Conservation (phyloP, 2,113 vertebrate genomes). For the Microcebus murinus region DNA sequence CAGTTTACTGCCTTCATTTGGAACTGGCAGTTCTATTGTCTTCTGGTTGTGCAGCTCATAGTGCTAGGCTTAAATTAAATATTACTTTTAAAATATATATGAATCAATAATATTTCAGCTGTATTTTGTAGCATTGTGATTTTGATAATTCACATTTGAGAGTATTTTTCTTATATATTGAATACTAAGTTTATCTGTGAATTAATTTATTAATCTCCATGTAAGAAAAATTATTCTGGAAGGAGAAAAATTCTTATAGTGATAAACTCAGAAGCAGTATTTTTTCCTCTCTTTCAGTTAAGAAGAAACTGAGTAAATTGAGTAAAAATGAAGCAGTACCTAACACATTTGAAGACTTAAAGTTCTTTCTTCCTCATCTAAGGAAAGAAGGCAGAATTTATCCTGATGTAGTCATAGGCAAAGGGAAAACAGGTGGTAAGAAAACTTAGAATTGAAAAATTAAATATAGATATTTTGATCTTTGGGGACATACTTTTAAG, state of each 20-base stretch:
- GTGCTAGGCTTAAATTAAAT: neutral
- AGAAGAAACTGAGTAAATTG: slow-evolving; percentile 32
- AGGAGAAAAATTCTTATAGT: neutral
- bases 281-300: slow-evolving; percentile 75
- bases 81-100: slow-evolving; percentile 22
- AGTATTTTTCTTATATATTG: neutral
- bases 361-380: slow-evolving; percentile 90
- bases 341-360: slow-evolving; percentile 78
- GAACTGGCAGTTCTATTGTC: neutral
- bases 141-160: neutral
- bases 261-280: neutral
- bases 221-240: neutral
- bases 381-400: slow-evolving; percentile 82
- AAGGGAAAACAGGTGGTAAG: slow-evolving; percentile 89
- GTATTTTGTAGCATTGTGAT: neutral
- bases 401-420: slow-evolving; percentile 87
- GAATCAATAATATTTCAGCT: neutral
- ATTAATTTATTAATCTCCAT: neutral
- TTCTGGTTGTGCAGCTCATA: neutral
- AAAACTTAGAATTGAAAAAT: neutral
- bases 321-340: slow-evolving; percentile 49
- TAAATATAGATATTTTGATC: neutral
- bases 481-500: neutral
- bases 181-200: neutral
- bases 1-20: neutral